Percentiles rank a stretch among this genome's conserved stretches.
These are phyloP conservation scores for Coelogynopora nodosa DNA, from an alignment of 2,888 invertebrate genomes.

Conservation along the genomic window DNA sequence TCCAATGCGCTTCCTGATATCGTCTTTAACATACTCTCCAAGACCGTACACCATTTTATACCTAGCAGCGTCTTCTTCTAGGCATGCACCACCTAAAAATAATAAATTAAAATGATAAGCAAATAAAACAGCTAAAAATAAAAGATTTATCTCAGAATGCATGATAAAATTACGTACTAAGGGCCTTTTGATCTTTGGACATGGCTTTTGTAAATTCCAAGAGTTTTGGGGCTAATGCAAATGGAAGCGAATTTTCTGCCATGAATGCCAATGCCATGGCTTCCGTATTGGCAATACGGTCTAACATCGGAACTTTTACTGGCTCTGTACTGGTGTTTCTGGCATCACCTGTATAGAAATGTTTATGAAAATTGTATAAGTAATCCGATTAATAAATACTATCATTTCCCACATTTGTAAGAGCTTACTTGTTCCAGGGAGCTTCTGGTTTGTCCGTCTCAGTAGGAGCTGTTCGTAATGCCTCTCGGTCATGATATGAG, in stretches of 20 bases:
- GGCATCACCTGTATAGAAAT: not conserved
- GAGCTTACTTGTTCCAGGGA: conserved; percentile 18
- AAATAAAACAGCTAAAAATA: not conserved
- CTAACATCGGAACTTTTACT: not conserved
- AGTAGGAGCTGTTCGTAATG: not conserved
- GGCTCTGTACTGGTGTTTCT: not conserved
- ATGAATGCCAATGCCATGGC: conserved; percentile 25
- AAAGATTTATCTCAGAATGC: not conserved
- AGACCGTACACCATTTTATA: conserved; percentile 13
- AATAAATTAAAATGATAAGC: not conserved
- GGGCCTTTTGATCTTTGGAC: conserved; percentile 7
- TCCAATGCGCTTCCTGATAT: conserved; percentile 15
- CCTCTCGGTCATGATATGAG: conserved; percentile 14
- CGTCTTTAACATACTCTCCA: conserved; percentile 24
- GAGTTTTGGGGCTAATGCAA: conserved; percentile 7
- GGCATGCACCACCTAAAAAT: not conserved
- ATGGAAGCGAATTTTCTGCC: conserved; percentile 29
- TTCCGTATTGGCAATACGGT: conserved; percentile 29
- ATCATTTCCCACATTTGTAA: not conserved
- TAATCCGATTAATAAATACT: not conserved
- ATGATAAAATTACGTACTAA: conserved; percentile 5
- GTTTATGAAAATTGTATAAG: not conserved
- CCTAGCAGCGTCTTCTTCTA: conserved; percentile 25
- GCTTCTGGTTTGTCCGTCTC: not conserved
- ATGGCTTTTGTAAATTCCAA: not conserved